These are phyloP conservation scores for Phaetusa simplex DNA, from an alignment of 2,113 vertebrate species.

Conservation along the genomic window DNA sequence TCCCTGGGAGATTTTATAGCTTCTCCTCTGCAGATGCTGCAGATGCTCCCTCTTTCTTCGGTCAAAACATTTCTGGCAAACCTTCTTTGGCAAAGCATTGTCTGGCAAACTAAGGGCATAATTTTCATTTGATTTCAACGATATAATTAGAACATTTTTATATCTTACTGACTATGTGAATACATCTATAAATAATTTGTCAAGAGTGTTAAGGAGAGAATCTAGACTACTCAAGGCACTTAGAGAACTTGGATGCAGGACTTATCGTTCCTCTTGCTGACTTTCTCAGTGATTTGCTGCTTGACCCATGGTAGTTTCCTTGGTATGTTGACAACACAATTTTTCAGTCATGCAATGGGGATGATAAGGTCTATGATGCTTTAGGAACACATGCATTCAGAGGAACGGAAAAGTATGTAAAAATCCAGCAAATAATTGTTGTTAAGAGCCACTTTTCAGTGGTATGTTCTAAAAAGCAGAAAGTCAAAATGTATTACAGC, in stretches of 20 bases:
- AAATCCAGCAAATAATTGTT: background rate
- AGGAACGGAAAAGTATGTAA: background rate
- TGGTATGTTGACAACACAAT: background rate
- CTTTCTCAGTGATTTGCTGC: conserved; percentile 48
- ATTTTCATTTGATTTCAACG: conserved; percentile 78
- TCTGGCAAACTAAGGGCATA: conserved; percentile 78
- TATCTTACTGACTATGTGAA: conserved; percentile 76
- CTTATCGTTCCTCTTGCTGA: conserved; percentile 22
- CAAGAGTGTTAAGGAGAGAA: conserved; percentile 57
- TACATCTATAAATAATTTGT: conserved; percentile 81
- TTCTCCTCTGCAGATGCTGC: conserved; percentile 64
- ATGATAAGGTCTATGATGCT: background rate
- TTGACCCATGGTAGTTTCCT: conserved; percentile 23
- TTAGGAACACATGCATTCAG: background rate
- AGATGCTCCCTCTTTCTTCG: conserved; percentile 73
- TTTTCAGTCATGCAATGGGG: background rate
- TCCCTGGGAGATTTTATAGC: conserved; percentile 74
- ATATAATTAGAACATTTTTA: conserved; percentile 80
- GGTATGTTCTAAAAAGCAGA: background rate
- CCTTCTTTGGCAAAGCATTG: conserved; percentile 78
- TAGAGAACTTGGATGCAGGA: conserved; percentile 48
- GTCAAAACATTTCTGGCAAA: conserved; percentile 66
- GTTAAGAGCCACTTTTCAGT: background rate
- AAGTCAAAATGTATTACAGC: background rate
- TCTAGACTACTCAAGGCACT: conserved; percentile 52